Percentiles rank a stretch among this genome's conserved stretches.
Conservation (phyloP, 2,888 invertebrate species). For the Dryococelus australis region DNA sequence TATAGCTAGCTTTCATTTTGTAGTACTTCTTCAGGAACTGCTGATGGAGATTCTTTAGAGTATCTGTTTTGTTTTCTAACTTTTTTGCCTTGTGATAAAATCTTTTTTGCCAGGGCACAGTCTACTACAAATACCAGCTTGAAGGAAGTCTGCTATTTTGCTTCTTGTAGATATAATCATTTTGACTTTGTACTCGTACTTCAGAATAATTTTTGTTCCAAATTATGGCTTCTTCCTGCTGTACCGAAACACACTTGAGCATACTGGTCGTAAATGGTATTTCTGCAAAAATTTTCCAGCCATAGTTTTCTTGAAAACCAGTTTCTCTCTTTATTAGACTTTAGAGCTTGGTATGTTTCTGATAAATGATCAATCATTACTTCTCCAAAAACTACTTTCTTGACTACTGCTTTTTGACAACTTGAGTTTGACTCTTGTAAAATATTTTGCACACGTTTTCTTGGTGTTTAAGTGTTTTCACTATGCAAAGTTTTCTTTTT, state of each 20-base stretch:
- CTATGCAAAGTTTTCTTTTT: constrained; percentile 13
- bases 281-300: constrained; percentile 19
- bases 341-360: constrained; percentile 17
- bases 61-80: constrained; percentile 20
- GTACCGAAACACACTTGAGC: constrained; percentile 8
- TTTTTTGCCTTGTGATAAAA: constrained; percentile 12
- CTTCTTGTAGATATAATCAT: background rate
- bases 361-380: constrained; percentile 18
- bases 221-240: constrained; percentile 21
- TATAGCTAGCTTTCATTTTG: constrained; percentile 19
- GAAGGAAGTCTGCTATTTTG: constrained; percentile 23
- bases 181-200: constrained; percentile 26
- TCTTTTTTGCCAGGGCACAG: constrained; percentile 24
- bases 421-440: constrained; percentile 7
- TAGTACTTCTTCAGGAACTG: constrained; percentile 24
- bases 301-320: constrained; percentile 29
- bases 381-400: constrained; percentile 6
- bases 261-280: background rate
- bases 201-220: constrained; percentile 24
- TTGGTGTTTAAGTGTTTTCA: constrained; percentile 4
- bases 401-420: constrained; percentile 21
- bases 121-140: constrained; percentile 13
- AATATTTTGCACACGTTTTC: background rate
- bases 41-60: constrained; percentile 22
- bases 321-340: constrained; percentile 13